phyloP scores from a whole-genome alignment of 2,797 vertebrate genomes.

The Rousettus madagascariensis region DNA sequence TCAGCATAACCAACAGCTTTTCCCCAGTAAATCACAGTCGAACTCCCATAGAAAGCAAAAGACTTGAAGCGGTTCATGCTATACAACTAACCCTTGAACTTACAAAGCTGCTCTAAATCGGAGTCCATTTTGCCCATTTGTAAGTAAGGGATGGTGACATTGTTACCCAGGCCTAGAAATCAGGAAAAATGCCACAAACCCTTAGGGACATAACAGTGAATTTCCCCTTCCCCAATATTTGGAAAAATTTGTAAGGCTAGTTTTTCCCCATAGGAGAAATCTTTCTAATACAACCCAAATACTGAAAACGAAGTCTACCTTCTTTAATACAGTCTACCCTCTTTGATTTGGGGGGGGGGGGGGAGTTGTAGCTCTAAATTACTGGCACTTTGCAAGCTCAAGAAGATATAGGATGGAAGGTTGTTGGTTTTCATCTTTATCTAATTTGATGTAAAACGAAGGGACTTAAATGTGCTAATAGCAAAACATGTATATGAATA shows the following conservation, averaged over 20 bases:
- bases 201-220: not conserved
- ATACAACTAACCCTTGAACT: conserved; percentile 22
- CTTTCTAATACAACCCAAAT: conserved; percentile 14
- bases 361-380: conserved; percentile 36
- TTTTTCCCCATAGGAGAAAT: not conserved
- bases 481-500: conserved; percentile 15
- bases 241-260: not conserved
- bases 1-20: conserved; percentile 49
- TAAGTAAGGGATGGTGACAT: not conserved
- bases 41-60: conserved; percentile 49
- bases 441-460: conserved; percentile 46
- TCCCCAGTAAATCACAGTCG: conserved; percentile 11
- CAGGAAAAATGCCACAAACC: conserved; percentile 53
- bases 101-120: conserved; percentile 4
- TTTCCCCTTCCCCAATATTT: not conserved
- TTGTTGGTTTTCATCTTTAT: conserved; percentile 39
- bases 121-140: conserved; percentile 29
- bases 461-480: conserved; percentile 18
- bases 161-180: conserved; percentile 25
- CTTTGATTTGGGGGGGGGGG: not conserved
- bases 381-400: conserved; percentile 61
- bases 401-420: conserved; percentile 34
- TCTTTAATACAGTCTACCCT: conserved; percentile 34
- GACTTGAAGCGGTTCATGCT: not conserved
- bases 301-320: conserved; percentile 5